A percentile compares a stretch with the other conserved stretches of the same genome.
Conservation (phyloP, 1,140 invertebrate genomes). For the Musca domestica region DNA sequence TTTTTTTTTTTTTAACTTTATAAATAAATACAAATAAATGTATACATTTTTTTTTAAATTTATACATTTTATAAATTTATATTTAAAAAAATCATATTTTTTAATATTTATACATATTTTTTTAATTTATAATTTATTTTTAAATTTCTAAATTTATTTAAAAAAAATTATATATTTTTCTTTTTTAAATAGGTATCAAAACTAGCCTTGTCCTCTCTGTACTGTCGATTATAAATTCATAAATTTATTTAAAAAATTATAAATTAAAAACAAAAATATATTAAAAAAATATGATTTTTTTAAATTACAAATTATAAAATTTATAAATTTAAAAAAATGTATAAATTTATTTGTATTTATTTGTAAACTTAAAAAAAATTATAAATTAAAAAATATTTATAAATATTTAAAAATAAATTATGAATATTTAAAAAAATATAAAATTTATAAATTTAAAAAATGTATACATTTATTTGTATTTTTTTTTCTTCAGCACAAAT, state of each 20-base stretch:
- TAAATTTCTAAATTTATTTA: too few species aligned
- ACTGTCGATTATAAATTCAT: too few species aligned
- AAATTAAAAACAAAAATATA: not conserved
- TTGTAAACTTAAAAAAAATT: not conserved
- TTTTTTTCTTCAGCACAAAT: too few species aligned
- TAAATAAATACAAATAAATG: too few species aligned
- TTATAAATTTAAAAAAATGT: too few species aligned
- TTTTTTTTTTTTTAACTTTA: not conserved
- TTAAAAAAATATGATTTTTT: too few species aligned
- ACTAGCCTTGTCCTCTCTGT: not conserved
- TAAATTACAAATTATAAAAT: too few species aligned
- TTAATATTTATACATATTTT: not conserved
- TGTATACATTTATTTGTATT: not conserved
- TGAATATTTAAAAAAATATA: not conserved
- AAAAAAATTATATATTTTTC: not conserved
- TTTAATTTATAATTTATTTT: not conserved
- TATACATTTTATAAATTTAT: not conserved
- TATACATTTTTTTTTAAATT: not conserved
- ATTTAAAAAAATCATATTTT: not conserved
- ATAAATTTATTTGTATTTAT: too few species aligned
- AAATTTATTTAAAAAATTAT: too few species aligned
- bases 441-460: not conserved
- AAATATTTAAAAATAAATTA: not conserved
- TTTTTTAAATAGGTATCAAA: not conserved
- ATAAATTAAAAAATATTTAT: not conserved